These are phyloP conservation scores for Tolypeutes matacus DNA, from an alignment of 2,797 vertebrate species.

Conservation along the genomic window DNA sequence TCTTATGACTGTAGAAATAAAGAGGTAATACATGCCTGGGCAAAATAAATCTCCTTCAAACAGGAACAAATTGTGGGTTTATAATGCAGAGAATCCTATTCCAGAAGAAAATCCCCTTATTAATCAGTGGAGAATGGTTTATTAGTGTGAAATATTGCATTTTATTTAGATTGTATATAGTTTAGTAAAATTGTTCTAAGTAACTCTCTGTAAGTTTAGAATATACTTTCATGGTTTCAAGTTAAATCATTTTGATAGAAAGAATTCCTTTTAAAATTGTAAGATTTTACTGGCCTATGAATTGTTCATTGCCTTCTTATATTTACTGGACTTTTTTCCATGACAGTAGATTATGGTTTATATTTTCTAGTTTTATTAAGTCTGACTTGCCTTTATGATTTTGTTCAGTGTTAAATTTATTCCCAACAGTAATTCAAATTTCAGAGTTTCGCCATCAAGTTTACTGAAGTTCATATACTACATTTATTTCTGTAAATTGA, in stretches of 20 bases:
- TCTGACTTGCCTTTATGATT: not conserved
- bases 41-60: not conserved
- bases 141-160: not conserved
- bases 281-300: not conserved
- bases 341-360: not conserved
- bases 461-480: not conserved
- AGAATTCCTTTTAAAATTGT: not conserved
- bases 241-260: not conserved
- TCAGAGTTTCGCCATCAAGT: not conserved
- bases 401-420: constrained; percentile 10
- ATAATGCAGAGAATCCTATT: not conserved
- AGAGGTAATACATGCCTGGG: not conserved
- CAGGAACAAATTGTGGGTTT: not conserved
- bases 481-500: not conserved
- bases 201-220: constrained; percentile 16
- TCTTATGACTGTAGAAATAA: constrained; percentile 12
- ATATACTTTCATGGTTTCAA: not conserved
- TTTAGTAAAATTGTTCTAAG: constrained; percentile 23
- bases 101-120: constrained; percentile 1
- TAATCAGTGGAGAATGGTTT: not conserved
- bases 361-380: constrained; percentile 25
- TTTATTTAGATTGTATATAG: not conserved
- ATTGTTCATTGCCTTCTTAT: not conserved
- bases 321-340: not conserved
- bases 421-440: not conserved